A percentile compares a stretch with the other conserved stretches of the same genome.
These are phyloP conservation scores for Esperia sulphurella DNA, from an alignment of 2,888 invertebrate species.

Conservation along the genomic window DNA sequence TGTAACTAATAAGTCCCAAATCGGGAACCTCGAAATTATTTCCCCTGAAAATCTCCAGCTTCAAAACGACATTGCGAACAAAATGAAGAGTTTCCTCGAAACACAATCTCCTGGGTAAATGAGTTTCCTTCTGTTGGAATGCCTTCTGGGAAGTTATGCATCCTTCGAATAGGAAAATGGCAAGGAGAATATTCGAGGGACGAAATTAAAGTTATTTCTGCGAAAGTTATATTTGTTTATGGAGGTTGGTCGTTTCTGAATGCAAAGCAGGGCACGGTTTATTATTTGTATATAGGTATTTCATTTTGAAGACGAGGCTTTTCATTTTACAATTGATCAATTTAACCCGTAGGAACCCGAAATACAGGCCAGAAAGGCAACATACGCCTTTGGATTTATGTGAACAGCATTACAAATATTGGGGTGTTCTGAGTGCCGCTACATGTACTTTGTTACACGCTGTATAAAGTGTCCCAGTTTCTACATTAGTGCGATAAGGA, in stretches of 20 bases:
- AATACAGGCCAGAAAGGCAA: too few species aligned
- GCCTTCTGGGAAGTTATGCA: conserved; percentile 4
- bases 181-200: conserved; percentile 1
- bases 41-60: conserved; percentile 2
- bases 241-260: background rate
- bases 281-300: too few species aligned
- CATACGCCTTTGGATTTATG: too few species aligned
- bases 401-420: too few species aligned
- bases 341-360: too few species aligned
- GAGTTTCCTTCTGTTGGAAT: conserved; percentile 13
- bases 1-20: background rate
- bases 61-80: conserved; percentile 9
- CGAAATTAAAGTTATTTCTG: conserved; percentile 1
- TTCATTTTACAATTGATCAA: too few species aligned
- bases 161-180: conserved; percentile 4
- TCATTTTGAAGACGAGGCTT: too few species aligned
- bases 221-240: conserved; percentile 1
- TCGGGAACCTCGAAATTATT: conserved; percentile 1
- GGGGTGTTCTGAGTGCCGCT: too few species aligned
- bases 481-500: conserved; percentile 36
- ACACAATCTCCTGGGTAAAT: conserved; percentile 15
- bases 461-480: conserved; percentile 24
- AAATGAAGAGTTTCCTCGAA: conserved; percentile 9
- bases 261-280: too few species aligned
- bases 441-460: too few species aligned